Conservation (phyloP, 1,140 invertebrate genomes). For the Lordiphosa clarofinis region DNA sequence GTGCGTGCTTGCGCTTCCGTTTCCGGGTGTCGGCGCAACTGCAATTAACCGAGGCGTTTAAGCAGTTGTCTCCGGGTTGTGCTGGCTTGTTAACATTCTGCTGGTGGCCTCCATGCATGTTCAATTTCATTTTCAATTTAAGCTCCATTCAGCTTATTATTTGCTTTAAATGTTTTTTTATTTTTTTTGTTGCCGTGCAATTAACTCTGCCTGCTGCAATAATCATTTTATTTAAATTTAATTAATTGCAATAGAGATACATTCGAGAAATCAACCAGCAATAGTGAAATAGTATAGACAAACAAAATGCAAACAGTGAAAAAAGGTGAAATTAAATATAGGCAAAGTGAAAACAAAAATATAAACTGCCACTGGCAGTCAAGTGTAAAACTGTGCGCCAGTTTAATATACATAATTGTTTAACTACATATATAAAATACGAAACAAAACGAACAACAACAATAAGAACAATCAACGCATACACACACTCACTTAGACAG, state of each 20-base stretch:
- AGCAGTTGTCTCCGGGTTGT: slow-evolving; percentile 26
- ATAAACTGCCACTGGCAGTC: slow-evolving; percentile 50
- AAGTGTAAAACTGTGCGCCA: slow-evolving; percentile 73
- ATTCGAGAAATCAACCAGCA: slow-evolving; percentile 47
- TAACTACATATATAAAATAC: slow-evolving; percentile 51
- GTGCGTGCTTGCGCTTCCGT: slow-evolving; percentile 52
- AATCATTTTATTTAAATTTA: slow-evolving; percentile 63
- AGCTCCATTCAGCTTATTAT: slow-evolving; percentile 7
- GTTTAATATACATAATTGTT: slow-evolving; percentile 64
- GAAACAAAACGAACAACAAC: slow-evolving; percentile 16
- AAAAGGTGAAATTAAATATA: slow-evolving; percentile 77
- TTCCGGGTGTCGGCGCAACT: slow-evolving; percentile 39
- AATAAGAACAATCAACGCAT: slow-evolving; percentile 21
- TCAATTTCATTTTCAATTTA: slow-evolving; percentile 1
- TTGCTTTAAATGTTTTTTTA: slow-evolving; percentile 11
- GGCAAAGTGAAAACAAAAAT: slow-evolving; percentile 57
- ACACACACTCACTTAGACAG: slow-evolving; percentile 3
- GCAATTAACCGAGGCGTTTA: slow-evolving; percentile 55
- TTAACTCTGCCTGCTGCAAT: slow-evolving; percentile 43
- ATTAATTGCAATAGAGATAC: slow-evolving; percentile 63
- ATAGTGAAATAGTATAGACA: slow-evolving; percentile 74
- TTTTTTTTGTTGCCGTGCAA: slow-evolving; percentile 44
- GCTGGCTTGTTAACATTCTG: too few relatives aligned
- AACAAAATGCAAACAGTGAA: slow-evolving; percentile 73
- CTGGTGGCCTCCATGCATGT: not conserved